Evolutionary conservation across 1,140 invertebrate species (phyloP), one percentile per base, ranked within the genome.

Genomic region (Hermetia illucens): DNA sequence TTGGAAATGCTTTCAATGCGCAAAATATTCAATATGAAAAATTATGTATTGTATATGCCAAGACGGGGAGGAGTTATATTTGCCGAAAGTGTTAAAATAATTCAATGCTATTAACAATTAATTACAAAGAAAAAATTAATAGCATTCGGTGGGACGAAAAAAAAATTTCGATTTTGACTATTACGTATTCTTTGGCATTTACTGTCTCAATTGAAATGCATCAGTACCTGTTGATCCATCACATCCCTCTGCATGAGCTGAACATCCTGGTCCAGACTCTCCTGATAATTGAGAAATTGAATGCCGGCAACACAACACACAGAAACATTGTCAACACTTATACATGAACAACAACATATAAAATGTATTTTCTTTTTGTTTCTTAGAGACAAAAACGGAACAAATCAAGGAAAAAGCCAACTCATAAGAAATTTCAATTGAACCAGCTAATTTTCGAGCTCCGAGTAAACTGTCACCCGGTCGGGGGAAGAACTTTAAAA

Each of bases 181-280:
- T 18, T 38, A 9, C 9, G 31, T 33, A 10, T 37, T 31, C 21
- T 38, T 19, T 18, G 24, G 15, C 18, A 13, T 36, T 24, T 22
- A n/a, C 21, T 31, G 4, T 20, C 13, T 22, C 21, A 17, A 18
- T 36, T 38, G 22, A 32, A 15, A 18, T 18, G 5, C 55, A 61
- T n/a, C n/a, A 20, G 19, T 76, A 81, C 78, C 81, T 83, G 80
- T 78, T 66, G 80, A 79, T 68, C 81, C 80, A 69, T 85, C 81
- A 72, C 81, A 85, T 69, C 80, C 80, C 65, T 85, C 81, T 57
- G 79, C 77, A 67, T 85, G 80, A 63, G 80, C 82, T 55, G 80
- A 75, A 71, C 81, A 84, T 69, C 81, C 81, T 68, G 73, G 75
- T 68, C 80, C 79, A 63, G 73, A 69, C 65, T 79, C 76, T 79